Evolutionary conservation across 2,797 vertebrate genomes (phyloP).

Genomic region (Selene dorsalis): DNA sequence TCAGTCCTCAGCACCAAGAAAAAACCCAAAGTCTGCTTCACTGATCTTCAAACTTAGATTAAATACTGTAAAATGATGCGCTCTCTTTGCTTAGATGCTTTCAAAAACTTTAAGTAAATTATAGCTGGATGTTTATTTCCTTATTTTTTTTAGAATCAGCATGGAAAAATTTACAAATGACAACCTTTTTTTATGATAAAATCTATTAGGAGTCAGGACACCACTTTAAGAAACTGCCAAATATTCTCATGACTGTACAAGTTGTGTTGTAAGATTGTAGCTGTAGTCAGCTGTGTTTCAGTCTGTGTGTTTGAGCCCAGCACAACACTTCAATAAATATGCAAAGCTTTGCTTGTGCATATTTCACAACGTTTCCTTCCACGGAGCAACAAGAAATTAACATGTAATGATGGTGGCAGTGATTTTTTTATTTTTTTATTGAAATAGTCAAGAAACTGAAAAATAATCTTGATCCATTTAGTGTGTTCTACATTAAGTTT

Average conservation of each 20-base stretch:
- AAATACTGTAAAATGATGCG: neutral
- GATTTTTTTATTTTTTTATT: neutral
- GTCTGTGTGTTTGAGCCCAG: slow-evolving; percentile 27
- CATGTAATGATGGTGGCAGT: neutral
- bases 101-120: neutral
- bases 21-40: neutral
- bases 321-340: slow-evolving; percentile 14
- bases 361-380: slow-evolving; percentile 32
- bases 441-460: slow-evolving; percentile 13
- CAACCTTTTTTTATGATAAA: neutral
- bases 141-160: neutral
- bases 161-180: neutral
- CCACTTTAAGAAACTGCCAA: neutral
- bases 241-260: neutral
- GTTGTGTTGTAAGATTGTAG: neutral
- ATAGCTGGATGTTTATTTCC: neutral
- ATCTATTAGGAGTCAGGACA: neutral
- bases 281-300: slow-evolving; percentile 6
- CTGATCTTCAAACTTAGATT: neutral
- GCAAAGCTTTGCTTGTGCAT: slow-evolving; percentile 32
- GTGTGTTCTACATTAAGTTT: neutral
- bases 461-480: neutral
- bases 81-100: neutral
- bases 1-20: neutral
- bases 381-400: slow-evolving; percentile 10